Evolutionary conservation across 2,888 invertebrate species (phyloP).

Genomic region (Trichogramma evanescens): DNA sequence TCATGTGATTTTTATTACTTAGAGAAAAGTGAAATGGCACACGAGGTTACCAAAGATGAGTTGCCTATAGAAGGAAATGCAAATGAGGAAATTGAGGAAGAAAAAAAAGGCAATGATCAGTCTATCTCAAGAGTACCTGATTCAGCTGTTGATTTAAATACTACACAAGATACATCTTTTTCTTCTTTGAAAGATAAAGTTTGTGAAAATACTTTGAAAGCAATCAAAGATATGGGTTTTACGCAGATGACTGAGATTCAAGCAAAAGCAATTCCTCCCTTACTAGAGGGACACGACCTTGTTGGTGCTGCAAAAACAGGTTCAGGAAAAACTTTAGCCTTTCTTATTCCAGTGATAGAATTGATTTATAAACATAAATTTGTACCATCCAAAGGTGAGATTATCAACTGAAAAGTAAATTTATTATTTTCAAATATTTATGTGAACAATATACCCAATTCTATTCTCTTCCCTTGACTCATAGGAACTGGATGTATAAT

Average conservation of each 20-base stretch:
- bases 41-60: too few relatives aligned
- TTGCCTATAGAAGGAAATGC: too few relatives aligned
- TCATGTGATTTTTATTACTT: too few relatives aligned
- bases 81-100: too few relatives aligned
- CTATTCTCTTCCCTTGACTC: not conserved
- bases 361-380: slow-evolving; percentile 83
- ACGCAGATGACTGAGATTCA: slow-evolving; percentile 93
- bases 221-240: slow-evolving; percentile 86
- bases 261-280: slow-evolving; percentile 79
- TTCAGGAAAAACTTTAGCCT: slow-evolving; percentile 93
- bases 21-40: too few relatives aligned
- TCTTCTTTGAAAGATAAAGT: slow-evolving; percentile 57
- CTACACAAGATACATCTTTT: slow-evolving; percentile 54
- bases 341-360: slow-evolving; percentile 92
- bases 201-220: slow-evolving; percentile 77
- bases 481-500: slow-evolving; percentile 85
- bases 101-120: too few relatives aligned
- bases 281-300: slow-evolving; percentile 86
- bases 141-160: slow-evolving; percentile 56
- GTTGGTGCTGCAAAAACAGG: slow-evolving; percentile 95
- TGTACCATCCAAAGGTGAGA: slow-evolving; percentile 81
- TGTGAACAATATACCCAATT: not conserved
- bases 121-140: slow-evolving; percentile 54
- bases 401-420: not conserved
- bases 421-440: not conserved